These are phyloP conservation scores for Rhamnusium bicolor DNA, from an alignment of 2,888 invertebrate genomes.

Conservation along the genomic window DNA sequence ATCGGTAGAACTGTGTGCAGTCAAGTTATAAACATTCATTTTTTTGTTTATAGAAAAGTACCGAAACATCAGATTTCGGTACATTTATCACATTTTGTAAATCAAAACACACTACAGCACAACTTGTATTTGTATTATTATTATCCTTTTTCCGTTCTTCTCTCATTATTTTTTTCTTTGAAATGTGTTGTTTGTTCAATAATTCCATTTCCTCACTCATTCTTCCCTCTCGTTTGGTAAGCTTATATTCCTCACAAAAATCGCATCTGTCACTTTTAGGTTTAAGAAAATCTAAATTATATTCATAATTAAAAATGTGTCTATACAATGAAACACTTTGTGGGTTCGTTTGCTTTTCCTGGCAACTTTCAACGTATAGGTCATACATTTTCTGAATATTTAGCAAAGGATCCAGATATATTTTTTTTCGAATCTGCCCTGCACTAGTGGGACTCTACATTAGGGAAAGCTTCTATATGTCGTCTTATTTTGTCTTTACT, in stretches of 20 bases:
- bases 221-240: not conserved
- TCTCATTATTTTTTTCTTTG: not conserved
- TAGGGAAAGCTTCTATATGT: not conserved
- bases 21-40: no score
- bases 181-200: not conserved
- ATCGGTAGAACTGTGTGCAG: no score
- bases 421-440: not conserved
- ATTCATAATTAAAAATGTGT: slow-evolving; percentile 10
- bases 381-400: slow-evolving; percentile 3
- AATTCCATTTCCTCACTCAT: not conserved
- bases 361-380: not conserved
- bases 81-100: slow-evolving; percentile 6
- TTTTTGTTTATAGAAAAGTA: not conserved
- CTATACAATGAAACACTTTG: not conserved
- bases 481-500: not conserved
- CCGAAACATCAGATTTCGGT: not conserved
- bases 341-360: not conserved
- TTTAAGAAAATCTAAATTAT: not conserved
- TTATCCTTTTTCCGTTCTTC: not conserved
- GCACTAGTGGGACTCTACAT: not conserved
- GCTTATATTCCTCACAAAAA: not conserved
- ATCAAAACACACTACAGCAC: not conserved
- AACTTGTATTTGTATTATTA: not conserved
- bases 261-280: not conserved
- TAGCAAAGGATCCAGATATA: not conserved